Percentiles rank a stretch among this genome's conserved stretches.
Conservation (phyloP, 2,888 invertebrate genomes). For the Epistrophe eligans region DNA sequence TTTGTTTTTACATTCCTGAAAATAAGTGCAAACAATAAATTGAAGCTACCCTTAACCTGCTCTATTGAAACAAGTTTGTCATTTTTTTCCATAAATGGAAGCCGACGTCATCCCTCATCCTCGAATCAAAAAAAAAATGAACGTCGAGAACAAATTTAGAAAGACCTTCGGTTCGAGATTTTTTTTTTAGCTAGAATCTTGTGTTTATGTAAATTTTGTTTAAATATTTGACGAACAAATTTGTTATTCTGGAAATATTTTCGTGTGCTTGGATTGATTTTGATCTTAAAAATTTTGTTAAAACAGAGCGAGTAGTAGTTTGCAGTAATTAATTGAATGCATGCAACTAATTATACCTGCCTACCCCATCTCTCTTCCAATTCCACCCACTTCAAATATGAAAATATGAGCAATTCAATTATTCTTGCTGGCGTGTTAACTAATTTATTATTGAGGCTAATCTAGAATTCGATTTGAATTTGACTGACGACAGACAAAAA, state of each 20-base stretch:
- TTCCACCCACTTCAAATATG: not conserved
- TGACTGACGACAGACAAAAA: conserved; percentile 21
- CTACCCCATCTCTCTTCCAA: not conserved
- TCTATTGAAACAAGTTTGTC: conserved; percentile 8
- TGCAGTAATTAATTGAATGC: conserved; percentile 18
- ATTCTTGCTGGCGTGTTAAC: conserved; percentile 33
- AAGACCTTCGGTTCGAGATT: conserved; percentile 54
- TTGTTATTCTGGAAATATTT: conserved; percentile 9
- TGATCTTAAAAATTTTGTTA: not conserved
- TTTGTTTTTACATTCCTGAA: not conserved
- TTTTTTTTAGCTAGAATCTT: conserved; percentile 40
- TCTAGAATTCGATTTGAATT: conserved; percentile 49
- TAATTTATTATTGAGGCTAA: conserved; percentile 61
- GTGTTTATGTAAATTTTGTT: not conserved
- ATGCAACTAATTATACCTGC: conserved; percentile 4
- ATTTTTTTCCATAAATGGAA: conserved; percentile 67
- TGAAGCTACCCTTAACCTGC: not conserved
- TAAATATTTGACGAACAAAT: not conserved
- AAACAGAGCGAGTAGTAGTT: not conserved
- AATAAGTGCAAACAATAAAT: not conserved
- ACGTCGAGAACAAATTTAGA: conserved; percentile 37
- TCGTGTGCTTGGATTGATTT: not conserved
- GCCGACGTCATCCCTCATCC: conserved; percentile 63
- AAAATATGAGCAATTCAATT: conserved; percentile 24
- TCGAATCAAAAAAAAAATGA: conserved; percentile 9